Conservation (phyloP, 1,140 invertebrate species). For the Trachelipus rathkii region DNA sequence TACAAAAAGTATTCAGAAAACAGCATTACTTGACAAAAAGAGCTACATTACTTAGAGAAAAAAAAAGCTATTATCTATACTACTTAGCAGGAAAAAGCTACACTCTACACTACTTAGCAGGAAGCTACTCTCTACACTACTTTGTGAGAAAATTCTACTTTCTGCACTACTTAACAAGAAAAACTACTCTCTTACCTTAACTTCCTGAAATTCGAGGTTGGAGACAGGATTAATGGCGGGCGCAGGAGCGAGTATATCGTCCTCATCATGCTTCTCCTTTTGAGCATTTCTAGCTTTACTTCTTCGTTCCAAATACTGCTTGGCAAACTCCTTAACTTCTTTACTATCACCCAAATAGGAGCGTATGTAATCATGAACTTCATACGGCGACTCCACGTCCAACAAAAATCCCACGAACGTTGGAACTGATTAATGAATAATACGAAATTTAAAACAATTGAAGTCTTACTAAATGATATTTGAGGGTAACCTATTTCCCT, state of each 20-base stretch:
- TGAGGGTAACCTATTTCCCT: too few relatives aligned
- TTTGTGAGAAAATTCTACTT: not conserved
- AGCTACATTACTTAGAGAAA: slow-evolving; percentile 6
- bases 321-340: slow-evolving; percentile 74
- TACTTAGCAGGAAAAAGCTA: too few relatives aligned
- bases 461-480: too few relatives aligned
- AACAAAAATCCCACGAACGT: slow-evolving; percentile 86
- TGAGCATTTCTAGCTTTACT: slow-evolving; percentile 64
- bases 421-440: slow-evolving; percentile 63
- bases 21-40: too few relatives aligned
- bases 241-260: slow-evolving; percentile 83
- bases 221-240: slow-evolving; percentile 74
- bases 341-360: slow-evolving; percentile 81
- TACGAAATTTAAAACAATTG: not conserved
- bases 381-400: slow-evolving; percentile 88
- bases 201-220: slow-evolving; percentile 69
- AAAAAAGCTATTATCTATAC: too few relatives aligned
- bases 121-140: not conserved
- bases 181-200: slow-evolving; percentile 61
- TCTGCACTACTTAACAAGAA: not conserved
- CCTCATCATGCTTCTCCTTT: slow-evolving; percentile 56
- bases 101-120: not conserved
- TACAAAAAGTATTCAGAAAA: not conserved
- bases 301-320: slow-evolving; percentile 81
- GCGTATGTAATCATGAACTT: slow-evolving; percentile 88